Percentiles rank a stretch among this genome's conserved stretches.
These are phyloP conservation scores for Nephrotoma flavescens DNA, from an alignment of 2,888 invertebrate genomes.

Conservation along the genomic window DNA sequence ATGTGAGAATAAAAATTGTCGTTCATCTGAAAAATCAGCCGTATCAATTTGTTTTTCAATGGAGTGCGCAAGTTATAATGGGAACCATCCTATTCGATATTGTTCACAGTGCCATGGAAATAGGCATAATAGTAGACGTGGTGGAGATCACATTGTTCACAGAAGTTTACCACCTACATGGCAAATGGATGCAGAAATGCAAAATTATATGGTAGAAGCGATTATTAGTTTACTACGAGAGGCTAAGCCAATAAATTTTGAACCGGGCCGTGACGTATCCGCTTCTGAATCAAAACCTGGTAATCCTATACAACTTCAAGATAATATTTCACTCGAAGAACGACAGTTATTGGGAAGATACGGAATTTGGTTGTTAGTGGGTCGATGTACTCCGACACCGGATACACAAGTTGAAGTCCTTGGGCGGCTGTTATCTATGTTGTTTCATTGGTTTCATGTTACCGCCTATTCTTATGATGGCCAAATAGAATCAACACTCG, in stretches of 20 bases:
- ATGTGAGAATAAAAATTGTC: conserved; percentile 96
- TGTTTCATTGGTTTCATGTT: conserved; percentile 99
- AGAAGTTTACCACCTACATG: conserved; percentile 73
- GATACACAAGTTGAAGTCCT: conserved; percentile 66
- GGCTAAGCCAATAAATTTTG: conserved; percentile 67
- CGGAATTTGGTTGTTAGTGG: conserved; percentile 94
- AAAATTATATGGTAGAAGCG: conserved; percentile 86
- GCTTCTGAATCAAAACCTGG: conserved; percentile 30
- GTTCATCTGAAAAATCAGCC: conserved; percentile 79
- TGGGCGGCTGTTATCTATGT: conserved; percentile 84
- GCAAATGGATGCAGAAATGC: conserved; percentile 81
- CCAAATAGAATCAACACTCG: conserved; percentile 72
- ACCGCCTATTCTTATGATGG: conserved; percentile 93
- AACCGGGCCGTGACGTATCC: conserved; percentile 37
- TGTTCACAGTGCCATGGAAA: conserved; percentile 81
- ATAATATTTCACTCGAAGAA: conserved; percentile 70
- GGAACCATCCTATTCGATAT: conserved; percentile 89
- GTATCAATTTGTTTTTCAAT: conserved; percentile 92
- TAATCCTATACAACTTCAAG: conserved; percentile 32
- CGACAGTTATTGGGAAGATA: conserved; percentile 82
- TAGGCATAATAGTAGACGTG: conserved; percentile 74
- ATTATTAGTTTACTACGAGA: conserved; percentile 86
- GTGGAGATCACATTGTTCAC: conserved; percentile 83
- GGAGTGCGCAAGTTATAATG: conserved; percentile 93
- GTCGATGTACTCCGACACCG: conserved; percentile 69